Conservation (phyloP, 2,888 invertebrate species). For the Hirtodrosophila confusa region DNA sequence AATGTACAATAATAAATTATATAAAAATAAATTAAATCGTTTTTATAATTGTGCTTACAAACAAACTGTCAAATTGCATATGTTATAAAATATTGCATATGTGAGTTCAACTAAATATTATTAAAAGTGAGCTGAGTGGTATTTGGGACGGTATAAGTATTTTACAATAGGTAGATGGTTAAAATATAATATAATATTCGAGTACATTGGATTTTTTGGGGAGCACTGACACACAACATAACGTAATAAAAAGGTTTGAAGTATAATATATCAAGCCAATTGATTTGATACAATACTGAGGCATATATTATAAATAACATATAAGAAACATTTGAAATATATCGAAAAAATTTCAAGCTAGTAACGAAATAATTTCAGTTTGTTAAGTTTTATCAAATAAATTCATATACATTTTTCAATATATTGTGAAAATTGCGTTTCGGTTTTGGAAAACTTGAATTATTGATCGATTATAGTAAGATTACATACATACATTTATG, state of each 20-base stretch:
- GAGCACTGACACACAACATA: slow-evolving; percentile 38
- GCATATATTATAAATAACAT: no score
- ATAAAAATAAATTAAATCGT: slow-evolving; percentile 41
- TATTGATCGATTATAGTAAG: slow-evolving; percentile 30
- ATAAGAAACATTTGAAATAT: no score
- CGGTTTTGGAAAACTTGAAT: slow-evolving; percentile 6
- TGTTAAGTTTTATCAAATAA: background rate
- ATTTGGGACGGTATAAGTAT: slow-evolving; percentile 55
- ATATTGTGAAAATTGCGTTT: slow-evolving; percentile 9
- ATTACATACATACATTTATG: slow-evolving; percentile 47
- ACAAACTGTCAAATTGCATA: slow-evolving; percentile 28
- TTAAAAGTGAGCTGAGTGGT: slow-evolving; percentile 27
- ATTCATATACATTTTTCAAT: slow-evolving; percentile 7
- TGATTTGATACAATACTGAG: no score
- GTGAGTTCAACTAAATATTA: slow-evolving; percentile 33
- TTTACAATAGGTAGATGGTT: slow-evolving; percentile 41
- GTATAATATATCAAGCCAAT: no score
- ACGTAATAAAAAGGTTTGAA: background rate
- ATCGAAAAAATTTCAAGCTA: background rate
- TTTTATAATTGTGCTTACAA: slow-evolving; percentile 17
- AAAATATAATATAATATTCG: slow-evolving; percentile 30
- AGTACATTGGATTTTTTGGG: slow-evolving; percentile 30
- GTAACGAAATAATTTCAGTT: background rate
- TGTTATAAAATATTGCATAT: slow-evolving; percentile 34
- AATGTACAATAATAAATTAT: slow-evolving; percentile 50